Base-by-base conservation (phyloP, 2,888 invertebrate species). In the Polydrusus tereticollis region DNA sequence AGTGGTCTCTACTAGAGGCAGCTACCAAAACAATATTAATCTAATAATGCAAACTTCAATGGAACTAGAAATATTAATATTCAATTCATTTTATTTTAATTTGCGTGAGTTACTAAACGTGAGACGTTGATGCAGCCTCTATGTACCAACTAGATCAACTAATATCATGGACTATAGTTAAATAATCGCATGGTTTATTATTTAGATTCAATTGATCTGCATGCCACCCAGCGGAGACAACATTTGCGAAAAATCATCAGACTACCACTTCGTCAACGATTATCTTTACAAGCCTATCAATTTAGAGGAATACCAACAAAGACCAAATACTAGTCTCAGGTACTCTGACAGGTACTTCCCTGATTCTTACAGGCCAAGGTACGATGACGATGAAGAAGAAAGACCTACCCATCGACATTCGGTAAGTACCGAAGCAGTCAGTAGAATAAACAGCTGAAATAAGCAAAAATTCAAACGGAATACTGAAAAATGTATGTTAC, bases 181-280 rank as follows among this genome's bases (percentile, higher is more conserved):
- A n/a, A n/a, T n/a, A n/a, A n/a, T n/a, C n/a, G n/a, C n/a, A n/a
- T n/a, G n/a, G 12, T n/a, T 23, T 74, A 52, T 69, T 78, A n/a
- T 86, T 63, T 88, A 96, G 92, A 95, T 96, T 12, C 96, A 97
- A 83, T 86, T 97, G 75, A 96, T 96, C 84, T 97, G 96, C 86
- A 96, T 96, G 94, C 96, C 96, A 2, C 95, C 95, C 3, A 93
- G 92, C 23, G 92, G 92, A 70, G 96, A 96, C 81, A 96, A 94
- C 86, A 95, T 93, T 81, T 97, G 96, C 87, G 92, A 93, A 80
- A 94, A 94, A 84, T 96, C 96, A 0, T 92, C 94, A 6, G 93
- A 95, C 82, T 96, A 92, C 84, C 95, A 96, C 84, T 95, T 96
- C 83, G 95, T 97, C 77, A 97, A 97, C 85, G 96, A 96, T 77